A percentile compares a stretch with the other conserved stretches of the same genome.
Evolutionary conservation across 2,888 invertebrate genomes (phyloP).

Genomic region (Ochropleura leucogaster): DNA sequence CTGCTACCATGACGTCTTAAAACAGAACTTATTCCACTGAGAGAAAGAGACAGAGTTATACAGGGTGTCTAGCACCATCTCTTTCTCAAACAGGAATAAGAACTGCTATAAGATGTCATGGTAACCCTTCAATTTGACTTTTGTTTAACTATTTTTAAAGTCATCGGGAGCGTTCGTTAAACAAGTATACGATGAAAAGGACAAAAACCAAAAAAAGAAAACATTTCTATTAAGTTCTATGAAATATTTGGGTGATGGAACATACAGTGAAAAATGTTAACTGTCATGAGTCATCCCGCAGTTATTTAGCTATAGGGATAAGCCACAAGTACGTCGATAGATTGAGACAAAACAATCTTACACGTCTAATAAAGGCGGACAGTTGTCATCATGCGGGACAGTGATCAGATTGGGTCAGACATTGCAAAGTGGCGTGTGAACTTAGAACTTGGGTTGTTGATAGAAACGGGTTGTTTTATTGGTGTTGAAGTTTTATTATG

Average conservation of each 20-base stretch:
- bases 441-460: slow-evolving; percentile 11
- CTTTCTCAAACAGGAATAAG: no score
- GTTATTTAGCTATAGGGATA: neutral
- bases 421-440: slow-evolving; percentile 66
- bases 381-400: slow-evolving; percentile 62
- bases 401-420: slow-evolving; percentile 62
- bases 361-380: slow-evolving; percentile 57
- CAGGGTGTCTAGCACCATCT: no score
- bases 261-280: neutral
- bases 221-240: neutral
- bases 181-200: neutral
- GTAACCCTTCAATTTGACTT: no score
- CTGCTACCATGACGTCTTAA: no score
- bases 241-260: neutral
- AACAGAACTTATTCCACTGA: no score
- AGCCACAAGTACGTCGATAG: slow-evolving; percentile 21
- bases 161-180: no score
- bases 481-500: neutral
- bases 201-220: neutral
- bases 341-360: slow-evolving; percentile 46
- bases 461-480: slow-evolving; percentile 31
- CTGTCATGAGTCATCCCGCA: neutral
- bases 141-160: neutral
- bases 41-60: no score
- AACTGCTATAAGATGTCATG: no score